Evolutionary conservation across 1,140 invertebrate species (phyloP), one percentile per base, ranked within the genome.

Genomic region (Drosophila bipectinata): DNA sequence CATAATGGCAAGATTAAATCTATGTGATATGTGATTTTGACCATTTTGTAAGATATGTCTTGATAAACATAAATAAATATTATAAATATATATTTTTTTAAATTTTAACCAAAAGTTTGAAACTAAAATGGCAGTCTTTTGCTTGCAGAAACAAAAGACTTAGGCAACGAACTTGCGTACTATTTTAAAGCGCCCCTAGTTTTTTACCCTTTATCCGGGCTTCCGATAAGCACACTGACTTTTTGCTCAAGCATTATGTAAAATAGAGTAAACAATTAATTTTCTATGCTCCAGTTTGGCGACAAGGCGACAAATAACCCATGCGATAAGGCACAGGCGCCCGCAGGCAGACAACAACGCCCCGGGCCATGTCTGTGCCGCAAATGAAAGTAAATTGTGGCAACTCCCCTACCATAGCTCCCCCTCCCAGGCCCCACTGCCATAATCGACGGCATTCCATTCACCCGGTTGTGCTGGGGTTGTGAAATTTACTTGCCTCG

Each of bases 221-320:
- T 26, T 4, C n/a, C 37, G 59, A 69, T 72, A 68, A 67, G 28
- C 55, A 32, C 21, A 34, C 15, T 1, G 30, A 18, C 54, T 57
- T 61, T 37, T 32, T 14, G 39, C 15, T 18, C 15, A 66, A 44
- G 73, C 71, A 90, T 90, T 90, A 90, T 90, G 89, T 88, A 90
- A 90, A 90, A 88, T 82, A 72, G 84, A 84, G 67, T 75, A 78
- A 63, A 64, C 85, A 90, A 85, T 90, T 90, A 85, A 87, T 90
- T 91, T 91, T 90, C 89, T 91, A 71, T 90, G 90, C 90, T 91
- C 90, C 77, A 91, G 74, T 91, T 91, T 62, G 52, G 58, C 60
- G 64, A 62, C 53, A 53, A 60, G 77, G 72, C 68, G 76, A 75
- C 79, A 79, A 62, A 77, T 74, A 72, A 67, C 56, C 60, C 68